Percentiles rank a stretch among this genome's conserved stretches.
Conservation (phyloP, 2,888 invertebrate species). For the Ophion slaviceki region DNA sequence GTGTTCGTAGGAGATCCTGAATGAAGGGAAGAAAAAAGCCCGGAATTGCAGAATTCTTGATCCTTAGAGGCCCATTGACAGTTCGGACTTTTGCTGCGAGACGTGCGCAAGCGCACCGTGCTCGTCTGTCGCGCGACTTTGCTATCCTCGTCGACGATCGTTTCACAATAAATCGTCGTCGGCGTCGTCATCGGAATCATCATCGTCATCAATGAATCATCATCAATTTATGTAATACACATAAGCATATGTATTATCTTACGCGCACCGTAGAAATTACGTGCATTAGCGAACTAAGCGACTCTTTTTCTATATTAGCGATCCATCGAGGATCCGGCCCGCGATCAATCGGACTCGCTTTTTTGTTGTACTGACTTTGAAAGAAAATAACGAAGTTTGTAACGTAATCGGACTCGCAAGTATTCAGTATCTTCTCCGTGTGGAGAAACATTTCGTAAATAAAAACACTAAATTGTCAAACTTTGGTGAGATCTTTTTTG, state of each 20-base stretch:
- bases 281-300: constrained; percentile 76
- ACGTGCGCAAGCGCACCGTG: too few species aligned
- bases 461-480: background rate
- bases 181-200: constrained; percentile 47
- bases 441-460: background rate
- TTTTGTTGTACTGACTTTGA: constrained; percentile 58
- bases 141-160: background rate
- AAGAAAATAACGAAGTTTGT: background rate
- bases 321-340: background rate
- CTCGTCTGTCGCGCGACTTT: background rate
- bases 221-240: constrained; percentile 52
- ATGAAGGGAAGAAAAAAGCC: background rate
- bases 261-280: constrained; percentile 67
- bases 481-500: background rate
- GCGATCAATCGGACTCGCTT: constrained; percentile 36
- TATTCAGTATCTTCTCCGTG: constrained; percentile 76
- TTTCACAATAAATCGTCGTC: background rate
- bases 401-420: constrained; percentile 65
- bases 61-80: background rate
- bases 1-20: background rate
- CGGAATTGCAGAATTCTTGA: background rate
- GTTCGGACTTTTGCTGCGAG: background rate
- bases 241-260: constrained; percentile 49
- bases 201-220: constrained; percentile 63
- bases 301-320: constrained; percentile 54